These are phyloP conservation scores for Ptyas mucosa DNA, from an alignment of 2,113 vertebrate genomes.

Conservation along the genomic window DNA sequence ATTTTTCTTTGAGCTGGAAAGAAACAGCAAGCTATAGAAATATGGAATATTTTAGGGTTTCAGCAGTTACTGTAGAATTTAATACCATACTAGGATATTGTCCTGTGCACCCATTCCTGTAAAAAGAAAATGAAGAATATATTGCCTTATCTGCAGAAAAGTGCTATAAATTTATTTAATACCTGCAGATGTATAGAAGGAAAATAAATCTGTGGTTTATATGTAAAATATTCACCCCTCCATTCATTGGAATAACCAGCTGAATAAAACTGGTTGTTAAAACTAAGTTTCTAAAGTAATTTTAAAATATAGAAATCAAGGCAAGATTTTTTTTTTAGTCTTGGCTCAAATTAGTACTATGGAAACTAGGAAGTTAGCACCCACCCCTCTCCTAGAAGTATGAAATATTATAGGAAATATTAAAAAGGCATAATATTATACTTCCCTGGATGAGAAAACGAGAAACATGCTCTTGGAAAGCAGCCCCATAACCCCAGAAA, in stretches of 20 bases:
- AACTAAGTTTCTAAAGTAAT: background rate
- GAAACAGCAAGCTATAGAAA: background rate
- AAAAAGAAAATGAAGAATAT: background rate
- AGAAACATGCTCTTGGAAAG: too few species aligned
- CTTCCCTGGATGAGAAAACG: too few species aligned
- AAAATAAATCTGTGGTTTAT: background rate
- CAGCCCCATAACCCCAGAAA: too few species aligned
- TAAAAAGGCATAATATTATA: too few species aligned
- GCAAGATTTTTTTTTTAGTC: background rate
- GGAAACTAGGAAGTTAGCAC: background rate
- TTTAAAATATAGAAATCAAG: background rate
- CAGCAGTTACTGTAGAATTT: background rate
- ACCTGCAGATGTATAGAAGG: background rate
- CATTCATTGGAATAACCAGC: background rate
- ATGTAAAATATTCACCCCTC: background rate
- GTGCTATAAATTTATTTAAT: background rate
- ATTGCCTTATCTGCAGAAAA: background rate
- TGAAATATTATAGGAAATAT: too few species aligned
- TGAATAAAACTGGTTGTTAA: background rate
- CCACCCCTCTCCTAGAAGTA: too few species aligned
- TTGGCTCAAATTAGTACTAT: background rate
- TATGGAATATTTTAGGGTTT: background rate
- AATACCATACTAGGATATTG: background rate
- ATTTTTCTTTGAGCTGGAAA: background rate
- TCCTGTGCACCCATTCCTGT: background rate